Evolutionary conservation across 1,140 invertebrate species (phyloP).

Genomic region (Drosophila ercepeae): DNA sequence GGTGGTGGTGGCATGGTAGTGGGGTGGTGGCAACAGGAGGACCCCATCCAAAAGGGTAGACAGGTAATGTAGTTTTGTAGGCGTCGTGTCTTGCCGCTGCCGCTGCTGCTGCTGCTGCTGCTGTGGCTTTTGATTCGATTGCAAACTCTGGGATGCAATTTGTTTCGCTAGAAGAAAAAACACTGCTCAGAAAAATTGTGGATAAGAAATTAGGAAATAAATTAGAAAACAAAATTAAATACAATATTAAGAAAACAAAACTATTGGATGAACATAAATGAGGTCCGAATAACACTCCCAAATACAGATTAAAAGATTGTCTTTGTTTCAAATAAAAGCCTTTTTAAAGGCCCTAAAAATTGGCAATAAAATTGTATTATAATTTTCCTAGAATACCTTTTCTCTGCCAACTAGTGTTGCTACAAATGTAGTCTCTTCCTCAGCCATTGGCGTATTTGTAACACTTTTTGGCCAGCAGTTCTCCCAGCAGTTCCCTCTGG

Average conservation of each 20-base stretch:
- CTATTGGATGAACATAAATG: too few relatives aligned
- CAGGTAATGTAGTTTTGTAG: slow-evolving; percentile 47
- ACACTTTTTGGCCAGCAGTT: slow-evolving; percentile 30
- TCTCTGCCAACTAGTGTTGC: slow-evolving; percentile 17
- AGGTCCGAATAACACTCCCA: too few relatives aligned
- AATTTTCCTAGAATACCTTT: too few relatives aligned
- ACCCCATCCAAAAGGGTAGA: slow-evolving; percentile 3
- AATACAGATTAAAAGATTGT: too few relatives aligned
- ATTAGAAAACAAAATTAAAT: background rate
- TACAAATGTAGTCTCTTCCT: slow-evolving; percentile 19
- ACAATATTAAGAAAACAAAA: too few relatives aligned
- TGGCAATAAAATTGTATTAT: too few relatives aligned
- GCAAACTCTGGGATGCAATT: slow-evolving; percentile 57
- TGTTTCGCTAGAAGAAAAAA: slow-evolving; percentile 35
- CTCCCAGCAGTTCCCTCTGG: slow-evolving; percentile 20
- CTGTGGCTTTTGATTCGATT: slow-evolving; percentile 39
- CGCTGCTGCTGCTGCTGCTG: slow-evolving; percentile 2
- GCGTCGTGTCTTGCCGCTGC: slow-evolving; percentile 39
- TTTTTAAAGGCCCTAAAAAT: too few relatives aligned
- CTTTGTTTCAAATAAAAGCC: too few relatives aligned
- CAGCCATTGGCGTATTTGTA: slow-evolving; percentile 69
- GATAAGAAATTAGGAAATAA: too few relatives aligned
- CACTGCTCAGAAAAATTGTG: too few relatives aligned
- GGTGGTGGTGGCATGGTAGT: background rate
- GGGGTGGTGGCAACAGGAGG: background rate